phyloP scores from a whole-genome alignment of 2,888 invertebrate genomes.

The Amorpha juglandis region DNA sequence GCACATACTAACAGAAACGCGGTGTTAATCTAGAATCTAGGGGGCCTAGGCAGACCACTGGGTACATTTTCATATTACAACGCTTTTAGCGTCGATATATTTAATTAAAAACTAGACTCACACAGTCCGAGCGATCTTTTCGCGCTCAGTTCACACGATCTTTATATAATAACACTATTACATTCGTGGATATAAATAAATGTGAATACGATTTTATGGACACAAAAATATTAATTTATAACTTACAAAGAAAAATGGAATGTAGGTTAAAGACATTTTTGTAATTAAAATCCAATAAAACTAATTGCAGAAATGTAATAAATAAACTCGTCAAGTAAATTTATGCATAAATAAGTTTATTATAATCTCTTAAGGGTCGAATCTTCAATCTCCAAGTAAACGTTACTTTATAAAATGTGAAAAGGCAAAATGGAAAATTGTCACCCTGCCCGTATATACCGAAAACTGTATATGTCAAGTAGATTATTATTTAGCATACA shows the following conservation, averaged over 20 bases:
- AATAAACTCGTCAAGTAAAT: no score
- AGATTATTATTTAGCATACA: no score
- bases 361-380: no score
- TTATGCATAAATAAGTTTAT: no score
- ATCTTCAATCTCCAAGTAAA: no score
- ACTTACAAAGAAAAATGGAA: background rate
- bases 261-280: background rate
- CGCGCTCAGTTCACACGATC: background rate
- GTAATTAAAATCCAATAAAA: background rate
- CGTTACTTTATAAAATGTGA: no score
- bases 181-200: slow-evolving; percentile 13
- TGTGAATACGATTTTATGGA: slow-evolving; percentile 11
- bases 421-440: no score
- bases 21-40: background rate
- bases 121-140: background rate
- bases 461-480: no score
- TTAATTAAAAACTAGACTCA: slow-evolving; percentile 11
- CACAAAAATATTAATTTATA: background rate
- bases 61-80: background rate
- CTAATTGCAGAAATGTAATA: no score
- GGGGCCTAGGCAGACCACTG: background rate
- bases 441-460: no score
- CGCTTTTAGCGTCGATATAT: slow-evolving; percentile 7
- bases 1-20: background rate
- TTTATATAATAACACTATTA: slow-evolving; percentile 13